Base-by-base conservation (phyloP, 2,888 invertebrate species). In the Drosophila cognata region DNA sequence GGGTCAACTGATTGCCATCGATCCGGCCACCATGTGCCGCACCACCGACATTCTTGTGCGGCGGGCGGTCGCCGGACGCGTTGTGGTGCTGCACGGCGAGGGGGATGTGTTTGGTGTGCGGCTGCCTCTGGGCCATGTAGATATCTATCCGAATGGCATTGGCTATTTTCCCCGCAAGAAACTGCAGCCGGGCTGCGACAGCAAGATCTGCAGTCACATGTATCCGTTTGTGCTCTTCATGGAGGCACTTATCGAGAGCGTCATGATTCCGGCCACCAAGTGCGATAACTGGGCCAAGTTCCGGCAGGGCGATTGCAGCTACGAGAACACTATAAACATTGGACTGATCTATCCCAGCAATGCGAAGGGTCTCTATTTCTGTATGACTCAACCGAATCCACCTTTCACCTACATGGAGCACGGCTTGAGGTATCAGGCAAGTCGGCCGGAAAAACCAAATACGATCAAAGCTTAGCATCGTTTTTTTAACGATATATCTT, bases 81-180 rank as follows among this genome's bases (percentile, higher is more conserved):
- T 92, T 2, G 81, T 92, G 6, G 90, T 92, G 5, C 61, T 92
- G 33, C 92, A 92, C 60, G 92, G 92, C 0, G 92, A 92, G 61
- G 91, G 92, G 0, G 91, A 92, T 70, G 74, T 81, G 1, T 92
- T 91, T 57, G 91, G 92, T 0, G 87, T 91, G 5, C 80, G 91
- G 7, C 69, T 84, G 1, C 81, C 87, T 0, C 28, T 91, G 18
- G 92, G 92, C 3, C 91, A 91, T 36, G 79, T 92, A 4, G 92
- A 92, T 36, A 90, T 92, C 25, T 92, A 92, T 77, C 92, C 92
- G 7, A 92, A 92, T 74, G 92, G 92, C 21, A 88, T 91, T 53
- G 92, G 92, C 2, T 88, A 82, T 41, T 90, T 85, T 63, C 90
- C 90, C 4, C 71, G 88, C 0, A 79, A 89, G n/a, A 92, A 86